These are phyloP conservation scores for Drosophila punjabiensis DNA, from an alignment of 1,140 invertebrate species.

Conservation along the genomic window DNA sequence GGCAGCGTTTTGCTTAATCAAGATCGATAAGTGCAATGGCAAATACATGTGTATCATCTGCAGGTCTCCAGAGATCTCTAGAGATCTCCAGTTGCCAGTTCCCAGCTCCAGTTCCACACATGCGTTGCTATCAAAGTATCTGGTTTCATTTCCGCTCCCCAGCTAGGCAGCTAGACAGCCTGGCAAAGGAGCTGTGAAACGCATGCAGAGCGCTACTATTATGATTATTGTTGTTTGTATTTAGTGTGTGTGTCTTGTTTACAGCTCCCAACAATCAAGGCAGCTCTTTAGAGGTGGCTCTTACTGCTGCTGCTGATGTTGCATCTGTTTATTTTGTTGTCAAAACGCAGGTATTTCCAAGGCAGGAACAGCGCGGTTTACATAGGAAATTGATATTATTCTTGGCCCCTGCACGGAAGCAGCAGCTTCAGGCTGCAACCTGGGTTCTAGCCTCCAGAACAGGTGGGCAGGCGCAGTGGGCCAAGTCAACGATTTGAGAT, in stretches of 20 bases:
- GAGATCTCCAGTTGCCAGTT: slow-evolving; percentile 3
- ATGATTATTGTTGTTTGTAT: slow-evolving; percentile 67
- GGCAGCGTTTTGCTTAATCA: slow-evolving; percentile 60
- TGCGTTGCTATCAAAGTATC: slow-evolving; percentile 78
- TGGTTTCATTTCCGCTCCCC: slow-evolving; percentile 83
- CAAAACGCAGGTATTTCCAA: slow-evolving; percentile 74
- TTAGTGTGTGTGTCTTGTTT: slow-evolving; percentile 65
- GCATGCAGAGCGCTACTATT: slow-evolving; percentile 55
- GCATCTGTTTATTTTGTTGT: slow-evolving; percentile 82
- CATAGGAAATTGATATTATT: slow-evolving; percentile 83
- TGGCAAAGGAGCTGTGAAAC: slow-evolving; percentile 76
- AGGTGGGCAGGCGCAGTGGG: slow-evolving; percentile 54
- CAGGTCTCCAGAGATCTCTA: slow-evolving; percentile 8
- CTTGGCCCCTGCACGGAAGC: slow-evolving; percentile 77
- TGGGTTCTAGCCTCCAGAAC: slow-evolving; percentile 27
- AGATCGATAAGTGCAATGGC: slow-evolving; percentile 53
- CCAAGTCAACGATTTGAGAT: slow-evolving; percentile 4
- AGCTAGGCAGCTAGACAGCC: slow-evolving; percentile 3
- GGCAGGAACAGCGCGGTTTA: slow-evolving; percentile 54
- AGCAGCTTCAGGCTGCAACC: slow-evolving; percentile 39
- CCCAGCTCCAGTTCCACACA: slow-evolving; percentile 34
- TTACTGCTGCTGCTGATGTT: slow-evolving; percentile 12
- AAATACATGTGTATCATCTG: slow-evolving; percentile 28
- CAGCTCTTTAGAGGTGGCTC: slow-evolving; percentile 67
- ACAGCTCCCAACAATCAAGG: slow-evolving; percentile 81